Percentiles rank a stretch among this genome's conserved stretches.
phyloP scores from a whole-genome alignment of 2,113 vertebrate genomes.

The Uria aalge region DNA sequence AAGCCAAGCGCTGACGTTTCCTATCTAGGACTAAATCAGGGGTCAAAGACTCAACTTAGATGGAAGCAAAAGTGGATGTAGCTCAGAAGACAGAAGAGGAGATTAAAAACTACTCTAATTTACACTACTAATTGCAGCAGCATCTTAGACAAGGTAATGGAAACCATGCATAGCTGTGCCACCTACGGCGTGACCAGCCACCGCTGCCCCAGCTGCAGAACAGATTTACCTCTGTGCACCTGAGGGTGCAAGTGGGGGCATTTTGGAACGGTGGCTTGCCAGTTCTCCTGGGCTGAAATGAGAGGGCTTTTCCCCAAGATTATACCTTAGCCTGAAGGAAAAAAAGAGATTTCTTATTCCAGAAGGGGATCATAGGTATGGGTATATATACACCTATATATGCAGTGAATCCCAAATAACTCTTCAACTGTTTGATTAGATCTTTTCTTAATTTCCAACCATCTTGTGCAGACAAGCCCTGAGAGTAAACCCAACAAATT shows the following conservation, averaged over 20 bases:
- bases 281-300: not conserved
- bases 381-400: no score
- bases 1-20: not conserved
- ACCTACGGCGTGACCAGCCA: not conserved
- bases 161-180: not conserved
- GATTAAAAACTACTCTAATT: not conserved
- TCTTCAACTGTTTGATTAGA: not conserved
- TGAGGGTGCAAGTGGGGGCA: not conserved
- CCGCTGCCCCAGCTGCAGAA: not conserved
- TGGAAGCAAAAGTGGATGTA: not conserved
- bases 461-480: not conserved
- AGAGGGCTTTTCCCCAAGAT: not conserved
- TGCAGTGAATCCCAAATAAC: not conserved
- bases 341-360: not conserved
- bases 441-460: not conserved
- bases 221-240: not conserved
- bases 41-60: not conserved
- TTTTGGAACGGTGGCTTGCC: not conserved
- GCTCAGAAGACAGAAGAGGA: not conserved
- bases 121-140: not conserved
- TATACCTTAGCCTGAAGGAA: not conserved
- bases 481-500: not conserved
- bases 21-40: not conserved
- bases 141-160: not conserved
- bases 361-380: not conserved